phyloP scores from a whole-genome alignment of 92 coral and sea anemone genomes.

The Siderastrea radians region DNA sequence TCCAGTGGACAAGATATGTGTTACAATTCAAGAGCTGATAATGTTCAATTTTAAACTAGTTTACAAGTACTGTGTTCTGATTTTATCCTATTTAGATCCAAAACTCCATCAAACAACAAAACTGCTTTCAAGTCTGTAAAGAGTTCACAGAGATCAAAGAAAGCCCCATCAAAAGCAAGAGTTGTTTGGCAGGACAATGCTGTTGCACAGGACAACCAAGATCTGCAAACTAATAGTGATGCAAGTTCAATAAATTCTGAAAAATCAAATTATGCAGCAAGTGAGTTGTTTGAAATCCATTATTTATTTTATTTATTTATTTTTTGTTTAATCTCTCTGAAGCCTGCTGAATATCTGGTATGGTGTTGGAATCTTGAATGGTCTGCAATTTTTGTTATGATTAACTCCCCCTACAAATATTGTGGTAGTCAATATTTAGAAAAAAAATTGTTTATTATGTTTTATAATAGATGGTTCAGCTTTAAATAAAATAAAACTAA shows the following conservation, averaged over 20 bases:
- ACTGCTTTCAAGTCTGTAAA: neutral
- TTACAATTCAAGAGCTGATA: too few relatives aligned
- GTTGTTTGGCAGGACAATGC: conserved; percentile 73
- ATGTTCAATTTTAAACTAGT: too few relatives aligned
- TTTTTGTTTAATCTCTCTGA: neutral
- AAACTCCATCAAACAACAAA: conserved; percentile 31
- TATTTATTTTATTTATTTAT: too few relatives aligned
- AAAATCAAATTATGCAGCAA: neutral
- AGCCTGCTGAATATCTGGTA: too few relatives aligned
- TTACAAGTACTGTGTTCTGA: neutral
- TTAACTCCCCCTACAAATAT: too few relatives aligned
- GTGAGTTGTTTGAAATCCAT: conserved; percentile 3
- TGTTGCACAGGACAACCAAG: conserved; percentile 11
- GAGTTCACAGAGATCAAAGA: conserved; percentile 51
- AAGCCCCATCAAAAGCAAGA: conserved; percentile 46
- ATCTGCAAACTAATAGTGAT: neutral
- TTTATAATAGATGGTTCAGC: too few relatives aligned
- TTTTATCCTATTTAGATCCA: conserved; percentile 37
- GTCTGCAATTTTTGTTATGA: neutral
- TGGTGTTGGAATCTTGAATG: too few relatives aligned
- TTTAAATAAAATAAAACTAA: too few relatives aligned
- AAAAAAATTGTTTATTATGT: too few relatives aligned
- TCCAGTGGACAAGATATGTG: too few relatives aligned
- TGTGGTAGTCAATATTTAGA: too few relatives aligned
- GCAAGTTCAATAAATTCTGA: neutral